Conservation (phyloP, 2,888 invertebrate species). For the Crossocerus cetratus region DNA sequence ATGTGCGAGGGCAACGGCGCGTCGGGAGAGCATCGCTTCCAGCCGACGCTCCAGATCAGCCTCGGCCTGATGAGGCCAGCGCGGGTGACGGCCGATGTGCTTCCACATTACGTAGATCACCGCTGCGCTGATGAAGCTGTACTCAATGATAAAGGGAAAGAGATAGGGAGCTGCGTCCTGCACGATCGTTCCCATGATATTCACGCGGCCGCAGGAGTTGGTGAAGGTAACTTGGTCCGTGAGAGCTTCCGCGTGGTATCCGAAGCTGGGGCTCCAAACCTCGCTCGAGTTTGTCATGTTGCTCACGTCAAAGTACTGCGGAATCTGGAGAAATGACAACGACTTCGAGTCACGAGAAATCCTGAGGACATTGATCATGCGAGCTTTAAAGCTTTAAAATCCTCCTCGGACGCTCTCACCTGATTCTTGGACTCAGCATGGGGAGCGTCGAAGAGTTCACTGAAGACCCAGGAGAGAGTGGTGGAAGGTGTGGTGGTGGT, state of each 20-base stretch:
- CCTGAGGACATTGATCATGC: too few species aligned
- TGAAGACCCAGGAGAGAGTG: conserved; percentile 78
- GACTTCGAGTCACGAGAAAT: too few species aligned
- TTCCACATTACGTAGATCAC: conserved; percentile 98
- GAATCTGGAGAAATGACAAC: conserved; percentile 32
- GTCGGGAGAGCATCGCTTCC: conserved; percentile 91
- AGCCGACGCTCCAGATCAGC: conserved; percentile 93
- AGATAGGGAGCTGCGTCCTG: conserved; percentile 95
- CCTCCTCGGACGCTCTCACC: conserved; percentile 6
- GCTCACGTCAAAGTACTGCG: conserved; percentile 75
- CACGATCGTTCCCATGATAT: conserved; percentile 95
- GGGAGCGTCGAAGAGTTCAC: conserved; percentile 69
- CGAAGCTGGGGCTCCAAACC: conserved; percentile 65
- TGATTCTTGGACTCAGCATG: conserved; percentile 59
- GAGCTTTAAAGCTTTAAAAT: not conserved
- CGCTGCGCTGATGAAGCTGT: conserved; percentile 95
- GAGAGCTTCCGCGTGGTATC: conserved; percentile 70
- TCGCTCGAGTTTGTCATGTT: conserved; percentile 71
- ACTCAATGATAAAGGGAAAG: conserved; percentile 97
- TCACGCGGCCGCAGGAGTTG: conserved; percentile 87
- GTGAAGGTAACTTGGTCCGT: conserved; percentile 65
- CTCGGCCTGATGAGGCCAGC: conserved; percentile 85
- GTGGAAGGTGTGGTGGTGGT: conserved; percentile 77
- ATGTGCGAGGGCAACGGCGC: conserved; percentile 91
- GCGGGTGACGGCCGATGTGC: conserved; percentile 92